phyloP scores from a whole-genome alignment of 2,888 invertebrate genomes.

The Apotomis turbidana region DNA sequence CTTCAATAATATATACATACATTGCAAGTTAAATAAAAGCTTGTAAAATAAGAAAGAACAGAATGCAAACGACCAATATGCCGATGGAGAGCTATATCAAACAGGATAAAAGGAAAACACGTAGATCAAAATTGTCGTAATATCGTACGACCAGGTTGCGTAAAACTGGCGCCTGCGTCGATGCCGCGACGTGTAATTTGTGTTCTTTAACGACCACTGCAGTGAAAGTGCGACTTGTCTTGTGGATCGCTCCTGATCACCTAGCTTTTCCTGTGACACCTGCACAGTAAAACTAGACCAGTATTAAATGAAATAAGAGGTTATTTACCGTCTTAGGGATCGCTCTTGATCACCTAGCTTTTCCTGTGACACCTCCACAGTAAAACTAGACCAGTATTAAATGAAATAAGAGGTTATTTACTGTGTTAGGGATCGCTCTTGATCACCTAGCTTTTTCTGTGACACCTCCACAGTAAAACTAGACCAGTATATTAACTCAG shows the following conservation, averaged over 20 bases:
- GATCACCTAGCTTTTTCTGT: constrained; percentile 12
- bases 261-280: constrained; percentile 12
- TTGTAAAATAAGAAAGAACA: no score
- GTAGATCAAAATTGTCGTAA: not conserved
- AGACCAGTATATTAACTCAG: not conserved
- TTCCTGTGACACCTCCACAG: constrained; percentile 1
- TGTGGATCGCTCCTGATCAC: constrained; percentile 9
- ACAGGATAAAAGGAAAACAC: constrained; percentile 13
- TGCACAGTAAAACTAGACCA: not conserved
- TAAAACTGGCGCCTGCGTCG: constrained; percentile 1
- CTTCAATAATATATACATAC: no score
- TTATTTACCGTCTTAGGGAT: not conserved
- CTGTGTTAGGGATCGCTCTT: not conserved
- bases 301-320: not conserved
- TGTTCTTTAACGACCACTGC: constrained; percentile 1
- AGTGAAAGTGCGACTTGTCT: constrained; percentile 19
- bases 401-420: not conserved
- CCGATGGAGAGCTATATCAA: not conserved
- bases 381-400: not conserved
- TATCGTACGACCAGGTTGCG: constrained; percentile 9
- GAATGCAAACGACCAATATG: no score
- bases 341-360: constrained; percentile 14
- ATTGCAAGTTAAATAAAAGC: no score
- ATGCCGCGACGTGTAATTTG: constrained; percentile 15
- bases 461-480: not conserved